phyloP scores from a whole-genome alignment of 2,113 vertebrate species.

The Emydura subglobosa region DNA sequence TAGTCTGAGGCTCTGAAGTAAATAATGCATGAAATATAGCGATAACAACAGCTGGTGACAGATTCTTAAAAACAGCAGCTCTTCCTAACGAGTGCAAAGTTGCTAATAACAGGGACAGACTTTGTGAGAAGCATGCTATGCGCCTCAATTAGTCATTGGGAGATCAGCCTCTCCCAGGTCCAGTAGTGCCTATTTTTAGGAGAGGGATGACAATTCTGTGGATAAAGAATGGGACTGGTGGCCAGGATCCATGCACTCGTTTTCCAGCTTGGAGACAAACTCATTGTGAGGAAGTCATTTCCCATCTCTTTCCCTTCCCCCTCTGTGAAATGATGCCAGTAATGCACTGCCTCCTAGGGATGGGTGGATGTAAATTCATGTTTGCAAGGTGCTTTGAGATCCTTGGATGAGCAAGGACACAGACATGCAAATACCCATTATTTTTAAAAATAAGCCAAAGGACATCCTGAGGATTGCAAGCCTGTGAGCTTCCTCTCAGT shows the following conservation, averaged over 20 bases:
- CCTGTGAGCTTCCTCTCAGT: slow-evolving; percentile 48
- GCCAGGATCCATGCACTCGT: neutral
- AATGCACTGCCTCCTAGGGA: neutral
- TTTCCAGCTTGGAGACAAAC: neutral
- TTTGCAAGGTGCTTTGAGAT: neutral
- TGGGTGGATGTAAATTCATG: neutral
- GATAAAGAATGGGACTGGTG: neutral
- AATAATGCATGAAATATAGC: slow-evolving; percentile 72
- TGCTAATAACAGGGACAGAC: neutral
- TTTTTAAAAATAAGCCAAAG: slow-evolving; percentile 56
- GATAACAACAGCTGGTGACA: slow-evolving; percentile 54
- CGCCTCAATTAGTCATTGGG: neutral
- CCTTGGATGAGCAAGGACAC: neutral
- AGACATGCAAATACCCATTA: slow-evolving; percentile 40
- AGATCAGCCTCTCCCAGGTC: accelerated
- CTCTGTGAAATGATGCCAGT: neutral
- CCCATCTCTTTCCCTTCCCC: neutral
- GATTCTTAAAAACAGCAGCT: slow-evolving; percentile 61
- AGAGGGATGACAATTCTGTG: neutral
- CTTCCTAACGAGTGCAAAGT: slow-evolving; percentile 54
- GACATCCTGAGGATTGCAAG: slow-evolving; percentile 53
- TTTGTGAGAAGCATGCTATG: neutral
- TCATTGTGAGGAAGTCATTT: neutral
- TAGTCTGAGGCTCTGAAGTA: slow-evolving; percentile 70
- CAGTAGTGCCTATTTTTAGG: neutral